Base-by-base conservation (phyloP, 1,140 invertebrate genomes). In the Drosophila burlai region DNA sequence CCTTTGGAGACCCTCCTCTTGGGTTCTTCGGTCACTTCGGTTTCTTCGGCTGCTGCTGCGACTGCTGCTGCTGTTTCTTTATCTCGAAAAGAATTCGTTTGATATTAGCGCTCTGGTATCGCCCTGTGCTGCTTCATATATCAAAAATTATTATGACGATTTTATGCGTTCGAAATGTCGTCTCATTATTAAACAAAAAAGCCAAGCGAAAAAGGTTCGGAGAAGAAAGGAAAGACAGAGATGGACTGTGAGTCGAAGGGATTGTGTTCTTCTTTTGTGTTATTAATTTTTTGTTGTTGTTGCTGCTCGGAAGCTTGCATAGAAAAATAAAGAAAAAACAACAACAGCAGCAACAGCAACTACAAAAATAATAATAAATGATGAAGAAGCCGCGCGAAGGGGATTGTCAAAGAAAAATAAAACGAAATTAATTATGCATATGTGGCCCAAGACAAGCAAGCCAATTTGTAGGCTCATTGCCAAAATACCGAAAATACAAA, bases 121-220 rank as follows among this genome's bases (percentile, higher is more conserved):
- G 76, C 83, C 79, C 72, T 80, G 76, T 79, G 80, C 91, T 86
- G 91, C 91, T 92, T 90, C 91, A 92, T 92, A 92, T 92, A 92
- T 92, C 91, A 92, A 92, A 92, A 92, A 92, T 92, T 92, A 92
- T 92, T 92, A 92, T 92, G 91, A 92, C 91, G 91, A 92, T 92
- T 92, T 92, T 92, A 92, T 92, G 91, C 91, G 91, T 92, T 92
- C 91, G 91, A 92, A 92, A 92, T 92, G 91, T 92, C 91, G 91
- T 92, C 91, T 92, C 91, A 92, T 92, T 92, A 92, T 92, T 92
- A 90, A 92, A 92, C 91, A 89, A 87, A 89, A 87, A 89, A 81
- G 50, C 49, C 69, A 68, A 81, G 75, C 49, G 67, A 68, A 62
- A 55, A 72, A 68, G 66, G 50, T 66, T 68, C 57, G 40, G 50